These are phyloP conservation scores for Stomatorhinus walkeri DNA, from an alignment of 2,797 vertebrate genomes.

Conservation along the genomic window DNA sequence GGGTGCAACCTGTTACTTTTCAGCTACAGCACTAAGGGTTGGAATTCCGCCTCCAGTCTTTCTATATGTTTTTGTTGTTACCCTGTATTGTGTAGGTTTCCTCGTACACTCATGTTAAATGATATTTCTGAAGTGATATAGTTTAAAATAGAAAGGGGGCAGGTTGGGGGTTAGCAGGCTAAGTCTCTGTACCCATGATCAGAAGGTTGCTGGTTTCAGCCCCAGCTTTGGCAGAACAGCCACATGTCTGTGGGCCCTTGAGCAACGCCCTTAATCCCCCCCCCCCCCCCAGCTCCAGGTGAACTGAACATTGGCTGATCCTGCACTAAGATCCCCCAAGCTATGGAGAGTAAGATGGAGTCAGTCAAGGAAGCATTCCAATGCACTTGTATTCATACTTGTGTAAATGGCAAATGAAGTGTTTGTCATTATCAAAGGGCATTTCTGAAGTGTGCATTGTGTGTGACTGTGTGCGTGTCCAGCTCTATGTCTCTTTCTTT, in stretches of 20 bases:
- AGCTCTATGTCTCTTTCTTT: neutral
- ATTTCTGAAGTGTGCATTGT: neutral
- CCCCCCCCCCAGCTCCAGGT: neutral
- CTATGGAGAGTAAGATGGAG: neutral
- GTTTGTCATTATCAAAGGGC: neutral
- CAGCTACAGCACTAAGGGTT: neutral
- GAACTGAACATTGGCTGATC: neutral
- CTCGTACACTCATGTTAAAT: neutral
- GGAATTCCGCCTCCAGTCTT: neutral
- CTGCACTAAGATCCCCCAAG: neutral
- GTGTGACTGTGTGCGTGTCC: neutral
- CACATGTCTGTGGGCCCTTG: neutral
- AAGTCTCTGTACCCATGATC: neutral
- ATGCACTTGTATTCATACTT: neutral
- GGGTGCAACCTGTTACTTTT: neutral
- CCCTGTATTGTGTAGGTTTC: neutral
- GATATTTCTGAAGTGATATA: neutral
- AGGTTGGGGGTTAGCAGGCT: neutral
- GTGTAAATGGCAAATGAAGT: neutral
- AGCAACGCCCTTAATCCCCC: neutral
- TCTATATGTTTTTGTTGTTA: neutral
- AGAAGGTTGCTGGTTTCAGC: neutral
- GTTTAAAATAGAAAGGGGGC: neutral
- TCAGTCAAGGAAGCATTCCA: neutral
- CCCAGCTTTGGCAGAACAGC: neutral